Evolutionary conservation across 1,140 invertebrate species (phyloP).

Genomic region (Scaptomyza montana): DNA sequence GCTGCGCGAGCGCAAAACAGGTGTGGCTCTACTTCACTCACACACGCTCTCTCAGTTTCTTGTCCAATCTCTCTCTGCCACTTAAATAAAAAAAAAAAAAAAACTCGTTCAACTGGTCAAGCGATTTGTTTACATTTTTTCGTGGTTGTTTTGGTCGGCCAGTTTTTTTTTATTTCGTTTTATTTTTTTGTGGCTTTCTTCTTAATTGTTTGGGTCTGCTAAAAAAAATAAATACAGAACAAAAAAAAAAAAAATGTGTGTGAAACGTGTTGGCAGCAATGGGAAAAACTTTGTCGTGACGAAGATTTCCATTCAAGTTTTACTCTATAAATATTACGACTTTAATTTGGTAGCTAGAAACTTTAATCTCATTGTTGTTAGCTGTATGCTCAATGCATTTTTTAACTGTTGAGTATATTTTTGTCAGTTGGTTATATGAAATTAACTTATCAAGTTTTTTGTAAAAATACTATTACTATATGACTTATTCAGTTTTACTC

Average conservation of each 20-base stretch:
- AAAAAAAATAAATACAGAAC: too few relatives aligned
- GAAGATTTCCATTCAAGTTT: not conserved
- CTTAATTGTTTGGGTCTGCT: constrained; percentile 51
- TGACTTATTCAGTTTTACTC: too few relatives aligned
- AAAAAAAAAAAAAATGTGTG: constrained; percentile 31
- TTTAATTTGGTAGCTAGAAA: not conserved
- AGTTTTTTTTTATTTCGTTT: constrained; percentile 47
- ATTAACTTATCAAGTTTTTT: too few relatives aligned
- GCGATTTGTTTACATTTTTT: constrained; percentile 77
- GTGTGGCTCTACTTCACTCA: constrained; percentile 57
- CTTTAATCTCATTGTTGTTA: constrained; percentile 6
- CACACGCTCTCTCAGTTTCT: not conserved
- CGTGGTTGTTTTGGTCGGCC: constrained; percentile 44
- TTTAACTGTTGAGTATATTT: too few relatives aligned
- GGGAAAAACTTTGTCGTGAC: constrained; percentile 32
- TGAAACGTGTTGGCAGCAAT: constrained; percentile 53
- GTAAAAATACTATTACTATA: too few relatives aligned
- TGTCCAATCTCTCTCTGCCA: not conserved
- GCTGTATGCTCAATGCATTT: not conserved
- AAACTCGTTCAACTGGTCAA: constrained; percentile 72
- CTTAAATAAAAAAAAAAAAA: too few relatives aligned
- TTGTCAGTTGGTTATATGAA: too few relatives aligned
- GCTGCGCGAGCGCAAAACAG: constrained; percentile 68
- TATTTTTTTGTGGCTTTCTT: constrained; percentile 55
- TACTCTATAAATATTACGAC: constrained; percentile 2